phyloP scores from a whole-genome alignment of 1,140 invertebrate genomes.

The Papilio glaucus region DNA sequence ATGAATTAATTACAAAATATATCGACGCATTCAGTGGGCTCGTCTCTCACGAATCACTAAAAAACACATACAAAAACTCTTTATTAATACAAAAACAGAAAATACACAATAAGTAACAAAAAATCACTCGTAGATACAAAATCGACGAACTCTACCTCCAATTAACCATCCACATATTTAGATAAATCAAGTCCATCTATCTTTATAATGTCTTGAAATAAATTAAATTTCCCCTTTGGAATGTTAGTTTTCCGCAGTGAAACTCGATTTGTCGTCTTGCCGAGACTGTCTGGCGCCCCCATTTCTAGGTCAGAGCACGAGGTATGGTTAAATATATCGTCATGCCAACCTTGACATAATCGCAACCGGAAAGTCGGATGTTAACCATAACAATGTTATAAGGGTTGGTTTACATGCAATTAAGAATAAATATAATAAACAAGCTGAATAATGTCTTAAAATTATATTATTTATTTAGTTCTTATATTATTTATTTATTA shows the following conservation, averaged over 20 bases:
- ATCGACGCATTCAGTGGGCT: too few relatives aligned
- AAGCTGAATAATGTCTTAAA: too few relatives aligned
- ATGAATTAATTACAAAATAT: too few relatives aligned
- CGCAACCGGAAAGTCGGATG: background rate
- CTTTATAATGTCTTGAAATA: background rate
- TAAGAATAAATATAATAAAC: background rate
- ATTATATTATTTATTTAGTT: background rate
- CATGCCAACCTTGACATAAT: constrained; percentile 17
- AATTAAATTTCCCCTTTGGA: background rate
- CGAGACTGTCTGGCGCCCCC: constrained; percentile 20
- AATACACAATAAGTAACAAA: too few relatives aligned
- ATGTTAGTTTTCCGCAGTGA: background rate
- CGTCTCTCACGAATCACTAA: too few relatives aligned
- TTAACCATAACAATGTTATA: constrained; percentile 15
- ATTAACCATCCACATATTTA: background rate
- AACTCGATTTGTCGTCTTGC: constrained; percentile 16
- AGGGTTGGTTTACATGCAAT: background rate
- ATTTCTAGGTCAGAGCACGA: constrained; percentile 3
- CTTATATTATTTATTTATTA: too few relatives aligned
- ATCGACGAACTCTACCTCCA: background rate
- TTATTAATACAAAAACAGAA: too few relatives aligned
- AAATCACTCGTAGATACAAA: too few relatives aligned
- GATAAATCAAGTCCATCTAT: background rate
- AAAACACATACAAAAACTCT: too few relatives aligned
- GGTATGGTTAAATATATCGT: constrained; percentile 15